Base-by-base conservation (phyloP, 2,888 invertebrate genomes). In the Leptinotarsa peninsularis region DNA sequence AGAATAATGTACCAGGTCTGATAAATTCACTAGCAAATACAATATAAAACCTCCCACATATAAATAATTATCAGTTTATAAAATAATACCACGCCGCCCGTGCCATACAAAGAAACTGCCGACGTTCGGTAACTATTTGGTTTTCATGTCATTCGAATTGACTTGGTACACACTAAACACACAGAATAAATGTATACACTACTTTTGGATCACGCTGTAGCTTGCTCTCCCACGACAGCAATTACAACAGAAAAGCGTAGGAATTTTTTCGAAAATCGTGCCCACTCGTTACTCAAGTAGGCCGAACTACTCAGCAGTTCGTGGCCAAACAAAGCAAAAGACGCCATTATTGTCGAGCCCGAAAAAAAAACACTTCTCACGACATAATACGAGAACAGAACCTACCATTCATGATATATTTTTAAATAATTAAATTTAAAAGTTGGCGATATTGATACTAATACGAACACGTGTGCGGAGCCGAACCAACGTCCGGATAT, bases 381-480 rank as follows among this genome's bases (percentile, higher is more conserved):
- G 73, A 76, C 67, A 66, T 66, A 69, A 69, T 43, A 63, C 10
- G 33, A 63, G 49, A 68, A 52, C 49, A 49, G 52, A 68, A 21
- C 74, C 52, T 66, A 68, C 74, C 72, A 72, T 74, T 74, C 74
- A 71, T 72, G 71, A 71, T 63, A 63, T 43, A 74, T 74, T 76
- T 76, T 76, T 72, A 66, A 76, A 74, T 72, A 72, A 76, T 76
- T 72, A 73, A 72, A 76, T 63, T 69, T 75, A 66, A 49, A 58
- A 70, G 58, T 58, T 58, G 49, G 49, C 54, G 56, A 69, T 54
- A 56, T 50, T 52, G 49, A 70, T 49, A 58, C n/a, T 69, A 33
- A 10, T 67, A 67, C 56, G 76, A 74, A 76, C 76, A 76, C 76
- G 76, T 76, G 76, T 76, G 74, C 66, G 27, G 21, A 75, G 75